phyloP scores from a whole-genome alignment of 2,888 invertebrate genomes.

The Eupithecia tripunctaria region DNA sequence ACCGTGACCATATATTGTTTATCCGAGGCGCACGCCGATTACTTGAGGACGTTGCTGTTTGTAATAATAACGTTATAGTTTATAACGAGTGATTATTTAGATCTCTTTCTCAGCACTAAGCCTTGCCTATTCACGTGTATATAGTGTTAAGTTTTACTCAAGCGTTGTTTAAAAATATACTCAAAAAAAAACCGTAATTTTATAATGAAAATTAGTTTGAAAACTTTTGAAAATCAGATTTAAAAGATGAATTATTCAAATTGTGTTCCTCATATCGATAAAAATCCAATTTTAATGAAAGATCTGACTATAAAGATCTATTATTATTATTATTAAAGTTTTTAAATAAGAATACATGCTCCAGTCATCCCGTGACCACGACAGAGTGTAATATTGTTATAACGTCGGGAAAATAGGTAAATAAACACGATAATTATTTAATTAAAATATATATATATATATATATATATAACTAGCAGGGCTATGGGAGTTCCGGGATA shows the following conservation, averaged over 20 bases:
- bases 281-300: not conserved
- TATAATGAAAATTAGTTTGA: not conserved
- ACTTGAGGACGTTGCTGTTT: not conserved
- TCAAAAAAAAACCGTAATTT: not conserved
- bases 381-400: too few relatives aligned
- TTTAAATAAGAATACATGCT: too few relatives aligned
- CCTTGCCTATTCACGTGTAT: constrained; percentile 42
- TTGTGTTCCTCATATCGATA: too few relatives aligned
- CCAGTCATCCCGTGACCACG: too few relatives aligned
- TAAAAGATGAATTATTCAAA: not conserved
- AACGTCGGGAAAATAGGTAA: too few relatives aligned
- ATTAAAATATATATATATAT: too few relatives aligned
- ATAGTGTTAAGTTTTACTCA: constrained; percentile 32
- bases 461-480: too few relatives aligned
- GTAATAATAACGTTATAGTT: constrained; percentile 19
- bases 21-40: not conserved
- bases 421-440: too few relatives aligned
- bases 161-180: constrained; percentile 37
- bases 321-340: too few relatives aligned
- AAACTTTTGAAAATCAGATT: not conserved
- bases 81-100: constrained; percentile 32
- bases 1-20: constrained; percentile 15
- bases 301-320: not conserved
- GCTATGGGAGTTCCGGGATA: too few relatives aligned
- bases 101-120: constrained; percentile 41